Percentiles rank a stretch among this genome's conserved stretches.
These are phyloP conservation scores for Meriones unguiculatus DNA, from an alignment of 2,113 vertebrate species.

Conservation along the genomic window DNA sequence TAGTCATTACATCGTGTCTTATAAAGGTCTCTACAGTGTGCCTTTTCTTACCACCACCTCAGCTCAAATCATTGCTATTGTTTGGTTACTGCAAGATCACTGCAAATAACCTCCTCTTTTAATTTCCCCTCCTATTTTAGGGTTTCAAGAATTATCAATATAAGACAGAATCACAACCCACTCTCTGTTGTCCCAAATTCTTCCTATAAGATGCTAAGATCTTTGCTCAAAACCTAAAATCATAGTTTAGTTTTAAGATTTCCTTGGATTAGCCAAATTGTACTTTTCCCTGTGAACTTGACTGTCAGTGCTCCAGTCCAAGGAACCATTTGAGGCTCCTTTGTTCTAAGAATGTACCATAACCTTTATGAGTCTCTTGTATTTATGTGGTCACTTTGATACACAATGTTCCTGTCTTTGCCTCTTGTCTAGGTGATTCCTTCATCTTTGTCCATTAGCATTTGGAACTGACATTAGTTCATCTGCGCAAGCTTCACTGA, in stretches of 20 bases:
- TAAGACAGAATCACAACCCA: not conserved
- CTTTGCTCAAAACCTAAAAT: not conserved
- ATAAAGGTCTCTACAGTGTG: not conserved
- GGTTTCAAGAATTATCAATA: not conserved
- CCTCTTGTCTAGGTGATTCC: not conserved
- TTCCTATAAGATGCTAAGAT: not conserved
- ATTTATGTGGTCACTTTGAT: not conserved
- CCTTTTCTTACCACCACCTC: not conserved
- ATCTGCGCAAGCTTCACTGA: not conserved
- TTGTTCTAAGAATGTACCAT: not conserved
- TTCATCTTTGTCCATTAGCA: conserved; percentile 1
- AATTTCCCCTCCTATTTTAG: not conserved
- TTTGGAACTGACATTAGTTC: not conserved
- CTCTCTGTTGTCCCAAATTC: not conserved
- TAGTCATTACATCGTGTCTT: not conserved
- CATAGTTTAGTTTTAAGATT: not conserved
- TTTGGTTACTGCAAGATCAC: not conserved
- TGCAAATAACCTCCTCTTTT: not conserved
- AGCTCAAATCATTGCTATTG: not conserved
- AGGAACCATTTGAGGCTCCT: not conserved
- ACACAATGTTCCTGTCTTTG: not conserved
- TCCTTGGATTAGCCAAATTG: not conserved
- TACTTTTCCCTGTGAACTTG: not conserved
- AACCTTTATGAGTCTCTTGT: not conserved
- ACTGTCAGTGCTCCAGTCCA: not conserved